Evolutionary conservation across 2,797 vertebrate genomes (phyloP), one percentile per base, ranked within the genome.

Genomic region (Syngnathus rostellatus): DNA sequence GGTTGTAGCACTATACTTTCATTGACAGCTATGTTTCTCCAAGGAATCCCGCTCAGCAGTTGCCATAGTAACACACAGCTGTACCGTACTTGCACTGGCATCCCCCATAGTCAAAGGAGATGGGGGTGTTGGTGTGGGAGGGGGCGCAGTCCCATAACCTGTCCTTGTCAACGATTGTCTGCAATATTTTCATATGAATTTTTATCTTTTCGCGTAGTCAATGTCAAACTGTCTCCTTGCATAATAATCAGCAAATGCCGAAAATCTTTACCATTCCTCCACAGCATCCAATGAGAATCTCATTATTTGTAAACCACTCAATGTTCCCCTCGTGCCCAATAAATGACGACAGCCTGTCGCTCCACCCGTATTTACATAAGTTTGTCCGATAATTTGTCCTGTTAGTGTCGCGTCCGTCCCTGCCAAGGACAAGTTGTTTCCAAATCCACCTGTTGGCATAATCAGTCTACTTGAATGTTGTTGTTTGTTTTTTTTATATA

Each of bases 351-450:
- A n/a, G 58, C 23, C 60, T 43, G 60, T 41, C 7, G n/a, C 43
- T 23, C 38, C n/a, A 45, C 40, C 58, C 23, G 60, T 62, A 43
- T 62, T 62, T 43, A 57, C 55, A 57, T 57, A 43, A 21, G 39
- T 62, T 14, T 21, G 40, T 62, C 39, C 60, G 23, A 43, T 23
- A n/a, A 43, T 25, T 62, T 62, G 60, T 43, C n/a, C 9, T 41
- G 39, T 60, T 21, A 14, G n/a, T 43, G 39, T 62, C 11, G 2
- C 21, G 10, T 16, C 6, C 21, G 12, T 25, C 40, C n/a, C 40
- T 43, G 59, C n/a, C 59, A 61, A 61, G 59, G 59, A 61, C 59
- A 45, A 25, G 60, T 23, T 43, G 60, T 62, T 16, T 37, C 16
- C 40, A 25, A 45, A 62, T 62, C 41, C 21, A 25, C 31, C 5